Percentiles rank a stretch among this genome's conserved stretches.
These are phyloP conservation scores for Chaenocephalus aceratus DNA, from an alignment of 2,113 vertebrate genomes.

Conservation along the genomic window DNA sequence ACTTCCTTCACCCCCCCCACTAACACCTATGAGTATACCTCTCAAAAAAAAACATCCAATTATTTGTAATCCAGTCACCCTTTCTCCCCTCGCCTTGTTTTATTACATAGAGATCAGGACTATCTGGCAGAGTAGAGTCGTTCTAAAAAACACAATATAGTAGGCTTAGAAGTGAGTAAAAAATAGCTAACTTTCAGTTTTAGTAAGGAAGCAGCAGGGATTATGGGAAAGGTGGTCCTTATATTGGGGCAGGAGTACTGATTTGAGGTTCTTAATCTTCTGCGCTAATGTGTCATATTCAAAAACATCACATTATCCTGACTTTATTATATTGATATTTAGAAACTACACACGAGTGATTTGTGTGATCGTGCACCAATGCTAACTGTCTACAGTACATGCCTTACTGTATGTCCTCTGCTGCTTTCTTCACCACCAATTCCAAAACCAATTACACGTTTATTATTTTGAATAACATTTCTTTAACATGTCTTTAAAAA, in stretches of 20 bases:
- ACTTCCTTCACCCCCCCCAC: no score
- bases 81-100: no score
- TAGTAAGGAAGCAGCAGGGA: neutral
- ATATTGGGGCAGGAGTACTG: neutral
- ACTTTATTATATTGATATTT: no score
- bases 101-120: no score
- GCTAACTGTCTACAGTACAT: neutral
- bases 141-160: neutral
- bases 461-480: neutral
- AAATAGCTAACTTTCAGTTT: neutral
- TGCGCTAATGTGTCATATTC: no score
- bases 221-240: slow-evolving; percentile 1
- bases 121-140: neutral
- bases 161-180: neutral
- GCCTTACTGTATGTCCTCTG: neutral
- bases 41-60: no score
- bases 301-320: no score
- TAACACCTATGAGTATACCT: no score
- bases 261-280: neutral
- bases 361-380: neutral
- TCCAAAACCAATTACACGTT: neutral
- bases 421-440: neutral
- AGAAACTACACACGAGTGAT: no score
- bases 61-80: no score
- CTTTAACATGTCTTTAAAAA: neutral